phyloP scores from a whole-genome alignment of 1,140 invertebrate species.

The Acromyrmex heyeri region DNA sequence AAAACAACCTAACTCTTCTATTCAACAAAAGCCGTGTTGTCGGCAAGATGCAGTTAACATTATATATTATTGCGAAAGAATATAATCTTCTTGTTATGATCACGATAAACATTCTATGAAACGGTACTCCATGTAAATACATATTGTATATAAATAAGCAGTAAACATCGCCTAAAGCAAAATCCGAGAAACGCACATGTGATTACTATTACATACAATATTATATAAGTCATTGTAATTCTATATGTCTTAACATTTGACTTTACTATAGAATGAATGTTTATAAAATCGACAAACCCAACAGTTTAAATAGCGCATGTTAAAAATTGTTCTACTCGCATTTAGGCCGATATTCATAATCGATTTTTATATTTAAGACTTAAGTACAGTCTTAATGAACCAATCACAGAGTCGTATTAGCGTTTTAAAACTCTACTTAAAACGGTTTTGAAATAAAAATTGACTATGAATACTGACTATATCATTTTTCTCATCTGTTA shows the following conservation, averaged over 20 bases:
- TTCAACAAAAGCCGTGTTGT: background rate
- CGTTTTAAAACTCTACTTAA: no score
- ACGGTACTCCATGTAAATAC: background rate
- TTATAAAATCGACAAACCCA: background rate
- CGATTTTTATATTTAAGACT: no score
- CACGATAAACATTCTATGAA: slow-evolving; percentile 13
- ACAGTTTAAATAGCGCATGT: background rate
- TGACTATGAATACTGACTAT: no score
- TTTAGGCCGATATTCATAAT: background rate
- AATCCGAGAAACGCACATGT: background rate
- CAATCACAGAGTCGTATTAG: no score
- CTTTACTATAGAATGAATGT: background rate
- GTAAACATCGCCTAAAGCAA: background rate
- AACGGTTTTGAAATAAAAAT: no score
- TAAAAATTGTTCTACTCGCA: background rate
- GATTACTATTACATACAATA: background rate
- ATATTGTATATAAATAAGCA: background rate
- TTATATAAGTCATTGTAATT: slow-evolving; percentile 17
- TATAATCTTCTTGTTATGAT: slow-evolving; percentile 9
- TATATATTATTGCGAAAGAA: slow-evolving; percentile 22
- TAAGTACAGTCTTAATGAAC: no score
- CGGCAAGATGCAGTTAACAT: slow-evolving; percentile 10
- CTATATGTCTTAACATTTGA: slow-evolving; percentile 31
- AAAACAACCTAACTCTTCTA: background rate
- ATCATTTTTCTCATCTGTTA: background rate